A percentile compares a stretch with the other conserved stretches of the same genome.
Evolutionary conservation across 1,140 invertebrate genomes (phyloP).

Genomic region (Stenopsyche tienmushanensis): DNA sequence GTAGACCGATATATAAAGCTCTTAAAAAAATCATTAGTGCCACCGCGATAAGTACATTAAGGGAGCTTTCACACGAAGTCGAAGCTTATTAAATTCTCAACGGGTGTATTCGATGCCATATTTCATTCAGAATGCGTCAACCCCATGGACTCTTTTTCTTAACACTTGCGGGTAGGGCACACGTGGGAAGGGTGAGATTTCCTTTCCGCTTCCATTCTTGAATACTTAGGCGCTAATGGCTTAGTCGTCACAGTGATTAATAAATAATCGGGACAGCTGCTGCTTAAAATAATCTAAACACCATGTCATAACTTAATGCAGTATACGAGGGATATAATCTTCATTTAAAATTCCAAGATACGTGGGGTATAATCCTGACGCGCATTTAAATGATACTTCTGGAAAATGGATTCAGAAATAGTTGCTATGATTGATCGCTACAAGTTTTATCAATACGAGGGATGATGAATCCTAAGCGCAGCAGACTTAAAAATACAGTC

Average conservation of each 20-base stretch:
- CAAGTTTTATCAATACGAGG: too few relatives aligned
- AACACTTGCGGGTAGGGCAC: neutral
- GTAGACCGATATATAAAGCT: too few relatives aligned
- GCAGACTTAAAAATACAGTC: too few relatives aligned
- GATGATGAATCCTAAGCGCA: too few relatives aligned
- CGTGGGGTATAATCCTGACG: too few relatives aligned
- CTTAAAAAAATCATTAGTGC: too few relatives aligned
- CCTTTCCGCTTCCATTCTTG: neutral
- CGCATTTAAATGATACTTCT: neutral
- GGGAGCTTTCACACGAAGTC: neutral
- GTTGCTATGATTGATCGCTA: too few relatives aligned
- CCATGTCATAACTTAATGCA: too few relatives aligned
- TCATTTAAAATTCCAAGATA: too few relatives aligned
- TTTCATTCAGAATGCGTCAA: neutral
- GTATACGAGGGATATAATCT: too few relatives aligned
- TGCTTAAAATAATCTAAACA: neutral
- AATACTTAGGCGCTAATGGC: slow-evolving; percentile 5
- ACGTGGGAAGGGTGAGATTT: slow-evolving; percentile 7
- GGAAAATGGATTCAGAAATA: neutral
- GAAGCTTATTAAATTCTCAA: neutral
- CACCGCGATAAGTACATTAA: too few relatives aligned
- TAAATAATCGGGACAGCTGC: slow-evolving; percentile 16
- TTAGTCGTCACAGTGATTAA: slow-evolving; percentile 10
- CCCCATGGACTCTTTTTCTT: neutral
- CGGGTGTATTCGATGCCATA: neutral